Evolutionary conservation across 2,888 invertebrate species (phyloP), one percentile per base, ranked within the genome.

Genomic region (Harpagoxenus sublaevis): DNA sequence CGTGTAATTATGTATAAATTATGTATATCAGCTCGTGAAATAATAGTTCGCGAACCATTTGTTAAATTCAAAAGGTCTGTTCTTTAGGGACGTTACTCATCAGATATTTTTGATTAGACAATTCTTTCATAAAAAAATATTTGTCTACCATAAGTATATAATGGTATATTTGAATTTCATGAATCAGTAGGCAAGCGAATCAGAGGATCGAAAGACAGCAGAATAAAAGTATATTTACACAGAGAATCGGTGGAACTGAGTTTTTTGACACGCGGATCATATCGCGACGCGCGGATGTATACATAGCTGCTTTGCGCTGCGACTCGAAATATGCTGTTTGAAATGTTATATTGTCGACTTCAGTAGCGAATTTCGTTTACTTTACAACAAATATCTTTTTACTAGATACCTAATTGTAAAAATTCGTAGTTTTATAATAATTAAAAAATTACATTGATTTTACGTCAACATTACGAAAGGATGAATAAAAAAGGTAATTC

Each of bases 131-230:
- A 5, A 18, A 48, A 68, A 45, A 70, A 79, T 35, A 57, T 79
- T 70, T 70, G 42, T 15, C 28, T 4, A n/a, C 5, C 57, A 35
- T 18, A 28, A 65, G 28, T 39, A 51, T 51, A 68, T 63, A 78
- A 45, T 48, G 31, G n/a, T 70, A n/a, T n/a, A 23, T 57, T 68
- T 70, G 70, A 79, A 70, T 70, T 70, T 70, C 35, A 15, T 28
- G 45, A 70, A n/a, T 68, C 45, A 31, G 70, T 31, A n/a, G 48
- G 0, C 12, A 28, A 18, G 15, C 18, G 42, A 77, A 60, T 65
- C 42, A 28, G 18, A 28, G 28, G 10, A 62, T 57, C n/a, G 6
- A 10, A 68, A 78, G 45, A 57, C 6, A 45, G 18, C 12, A 45
- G 23, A n/a, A 39, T n/a, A 12, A 70, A 35, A 70, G 57, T 45